A percentile compares a stretch with the other conserved stretches of the same genome.
Conservation (phyloP, 2,113 vertebrate species). For the Dissostichus mawsoni region DNA sequence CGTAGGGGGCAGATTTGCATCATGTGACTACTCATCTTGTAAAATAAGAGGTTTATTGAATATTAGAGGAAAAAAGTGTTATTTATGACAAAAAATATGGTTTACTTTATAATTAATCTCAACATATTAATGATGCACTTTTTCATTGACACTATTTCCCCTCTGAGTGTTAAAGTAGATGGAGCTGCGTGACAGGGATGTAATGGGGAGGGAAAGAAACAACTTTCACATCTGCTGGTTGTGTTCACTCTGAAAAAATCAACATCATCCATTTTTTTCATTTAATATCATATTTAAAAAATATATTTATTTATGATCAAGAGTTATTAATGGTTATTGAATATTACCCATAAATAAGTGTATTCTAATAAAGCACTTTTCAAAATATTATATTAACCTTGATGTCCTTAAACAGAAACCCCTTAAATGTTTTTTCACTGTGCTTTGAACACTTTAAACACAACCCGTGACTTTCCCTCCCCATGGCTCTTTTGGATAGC, state of each 20-base stretch:
- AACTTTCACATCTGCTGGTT: constrained; percentile 35
- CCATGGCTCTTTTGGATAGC: constrained; percentile 51
- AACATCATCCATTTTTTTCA: constrained; percentile 18
- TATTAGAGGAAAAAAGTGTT: constrained; percentile 67
- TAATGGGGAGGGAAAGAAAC: constrained; percentile 45
- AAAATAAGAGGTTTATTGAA: constrained; percentile 80
- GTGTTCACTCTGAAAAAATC: constrained; percentile 32
- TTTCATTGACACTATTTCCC: constrained; percentile 75
- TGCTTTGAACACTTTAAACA: constrained; percentile 39
- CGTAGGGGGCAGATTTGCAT: constrained; percentile 59
- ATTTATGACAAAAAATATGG: constrained; percentile 79
- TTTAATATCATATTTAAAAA: constrained; percentile 11
- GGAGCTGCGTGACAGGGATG: constrained; percentile 56
- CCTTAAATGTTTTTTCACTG: constrained; percentile 8
- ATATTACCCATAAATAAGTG: constrained; percentile 16
- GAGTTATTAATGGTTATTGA: neutral
- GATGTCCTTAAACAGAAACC: neutral
- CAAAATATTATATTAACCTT: too few species aligned
- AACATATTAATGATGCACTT: constrained; percentile 83
- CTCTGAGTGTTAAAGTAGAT: constrained; percentile 59
- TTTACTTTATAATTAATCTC: constrained; percentile 80
- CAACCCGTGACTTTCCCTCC: constrained; percentile 40
- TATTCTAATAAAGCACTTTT: constrained; percentile 27
- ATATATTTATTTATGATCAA: constrained; percentile 8
- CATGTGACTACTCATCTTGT: constrained; percentile 78